phyloP scores from a whole-genome alignment of 2,888 invertebrate genomes.

The Caenorhabditis uteleia region DNA sequence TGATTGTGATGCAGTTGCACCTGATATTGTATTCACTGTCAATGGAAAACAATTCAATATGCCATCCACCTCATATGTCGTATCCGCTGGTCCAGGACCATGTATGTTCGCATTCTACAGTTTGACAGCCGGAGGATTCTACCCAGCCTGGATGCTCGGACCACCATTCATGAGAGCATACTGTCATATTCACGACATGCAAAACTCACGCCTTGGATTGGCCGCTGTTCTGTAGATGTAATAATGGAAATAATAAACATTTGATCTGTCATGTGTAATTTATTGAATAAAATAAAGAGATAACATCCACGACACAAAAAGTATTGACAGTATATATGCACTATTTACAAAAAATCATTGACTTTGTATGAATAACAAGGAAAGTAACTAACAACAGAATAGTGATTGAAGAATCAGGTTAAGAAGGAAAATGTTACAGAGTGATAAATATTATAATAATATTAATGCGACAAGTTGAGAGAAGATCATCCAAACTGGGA shows the following conservation, averaged over 20 bases:
- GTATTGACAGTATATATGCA: slow-evolving; percentile 21
- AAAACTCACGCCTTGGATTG: slow-evolving; percentile 26
- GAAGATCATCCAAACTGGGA: too few species aligned
- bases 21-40: slow-evolving; percentile 55
- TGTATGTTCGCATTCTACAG: slow-evolving; percentile 56
- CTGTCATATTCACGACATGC: slow-evolving; percentile 46
- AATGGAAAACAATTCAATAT: slow-evolving; percentile 51
- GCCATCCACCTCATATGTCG: slow-evolving; percentile 46
- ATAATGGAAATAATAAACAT: slow-evolving; percentile 2
- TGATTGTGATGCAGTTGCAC: slow-evolving; percentile 49
- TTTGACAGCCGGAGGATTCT: slow-evolving; percentile 49
- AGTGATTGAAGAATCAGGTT: too few species aligned
- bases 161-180: slow-evolving; percentile 54
- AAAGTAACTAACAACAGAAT: too few species aligned
- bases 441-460: too few species aligned
- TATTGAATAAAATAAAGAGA: too few species aligned
- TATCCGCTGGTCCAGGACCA: slow-evolving; percentile 48
- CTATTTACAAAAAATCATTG: too few species aligned
- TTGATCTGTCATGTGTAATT: too few species aligned
- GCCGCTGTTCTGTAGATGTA: slow-evolving; percentile 18
- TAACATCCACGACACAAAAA: too few species aligned
- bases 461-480: too few species aligned
- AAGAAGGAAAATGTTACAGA: too few species aligned
- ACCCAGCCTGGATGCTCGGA: slow-evolving; percentile 55
- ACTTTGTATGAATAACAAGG: too few species aligned